Base-by-base conservation (phyloP, 2,888 invertebrate genomes). In the Ferrisia virgata region DNA sequence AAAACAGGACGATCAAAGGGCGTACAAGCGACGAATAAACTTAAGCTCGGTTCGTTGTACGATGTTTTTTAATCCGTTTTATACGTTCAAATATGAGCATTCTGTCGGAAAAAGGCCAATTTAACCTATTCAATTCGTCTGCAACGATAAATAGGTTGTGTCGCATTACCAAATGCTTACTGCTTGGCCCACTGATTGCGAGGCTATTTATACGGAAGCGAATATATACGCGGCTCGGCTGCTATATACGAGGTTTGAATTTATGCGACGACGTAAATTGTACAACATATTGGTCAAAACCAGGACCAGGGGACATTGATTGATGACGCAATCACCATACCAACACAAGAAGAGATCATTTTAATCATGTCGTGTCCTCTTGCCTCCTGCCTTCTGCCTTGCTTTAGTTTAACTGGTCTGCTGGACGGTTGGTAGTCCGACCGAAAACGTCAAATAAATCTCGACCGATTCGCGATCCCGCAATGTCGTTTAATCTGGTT, bases 241-340 rank as follows among this genome's bases (percentile, higher is more conserved):
- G 40, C 18, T 28, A 9, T 13, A 25, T 9, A 58, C 64, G 53
- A 64, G 28, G 18, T 76, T 36, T 76, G 28, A 33, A 76, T 76
- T 76, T 76, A 76, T 36, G 72, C 72, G 72, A 31, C 72, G 72
- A 18, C 36, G 31, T 76, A 18, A 36, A 76, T 18, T 28, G 72
- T 28, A 69, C 72, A 36, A 64, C 72, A 36, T 76, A 76, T 76
- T 76, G 72, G 72, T 76, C 72, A 36, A 53, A 76, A 76, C 33
- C 28, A 9, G 36, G 36, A 76, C 33, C 28, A 9, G 36, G 36
- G 72, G 72, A 76, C 72, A 36, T 76, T 76, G 72, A 76, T 76
- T 33, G 72, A 76, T 76, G 72, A 76, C 72, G 72, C 72, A 76
- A 76, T 76, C 72, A 76, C 64, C 64, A 64, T 64, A 64, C 53